Evolutionary conservation across 2,888 invertebrate species (phyloP), one percentile per base, ranked within the genome.

Genomic region (Caenorhabditis auriculariae): DNA sequence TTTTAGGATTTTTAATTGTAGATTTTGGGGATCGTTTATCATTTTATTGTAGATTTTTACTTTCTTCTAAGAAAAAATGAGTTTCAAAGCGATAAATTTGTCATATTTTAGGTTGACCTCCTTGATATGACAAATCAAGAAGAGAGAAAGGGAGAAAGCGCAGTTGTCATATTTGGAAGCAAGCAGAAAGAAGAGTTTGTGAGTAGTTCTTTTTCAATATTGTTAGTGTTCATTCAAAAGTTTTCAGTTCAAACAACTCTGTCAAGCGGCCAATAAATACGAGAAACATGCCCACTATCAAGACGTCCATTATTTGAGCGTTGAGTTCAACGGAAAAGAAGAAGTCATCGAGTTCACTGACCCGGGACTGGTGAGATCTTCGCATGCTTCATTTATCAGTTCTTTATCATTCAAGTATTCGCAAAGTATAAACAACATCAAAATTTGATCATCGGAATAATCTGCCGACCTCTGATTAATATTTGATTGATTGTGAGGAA

Each of bases 301-400:
- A 43, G 69, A 69, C 41, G 60, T 64, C 4, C 66, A 63, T 43
- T 69, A 66, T 38, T 38, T 69, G 37, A 69, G 63, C 0, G 49
- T 66, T 24, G 55, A 53, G 32, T 54, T 50, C 38, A 54, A 43
- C 28, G 66, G 60, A 12, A 24, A 35, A 4, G 54, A 66, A 21
- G 49, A 62, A 27, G 44, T 57, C 27, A 45, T 69, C 4, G 66
- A 69, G 41, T 37, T 69, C 39, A 62, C 61, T 26, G 69, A 69
- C 54, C 69, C 69, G 0, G 69, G 69, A 63, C 32, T 66, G 55
- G 69, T 66, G 23, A 54, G 62, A n/a, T n/a, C n/a, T n/a, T n/a
- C n/a, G 9, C 35, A 32, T 32, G 35, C n/a, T 32, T 32, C n/a
- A 32, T 32, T 32, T n/a, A 32, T 12, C 9, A 7, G n/a, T n/a